phyloP scores from a whole-genome alignment of 2,113 vertebrate genomes.

The Beaufortia kweichowensis region DNA sequence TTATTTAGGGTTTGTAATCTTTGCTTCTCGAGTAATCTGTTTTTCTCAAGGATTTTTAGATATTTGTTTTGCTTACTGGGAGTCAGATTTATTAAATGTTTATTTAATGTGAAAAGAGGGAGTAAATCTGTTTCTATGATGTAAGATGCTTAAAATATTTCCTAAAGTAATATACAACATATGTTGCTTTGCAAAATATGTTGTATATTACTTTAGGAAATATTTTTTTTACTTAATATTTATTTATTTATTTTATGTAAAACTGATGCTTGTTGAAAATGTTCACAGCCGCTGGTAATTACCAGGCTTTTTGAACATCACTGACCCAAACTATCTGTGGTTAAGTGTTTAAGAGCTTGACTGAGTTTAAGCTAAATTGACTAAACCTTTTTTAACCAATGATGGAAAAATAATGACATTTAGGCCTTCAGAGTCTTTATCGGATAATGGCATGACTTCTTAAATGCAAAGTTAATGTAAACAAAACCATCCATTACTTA shows the following conservation, averaged over 20 bases:
- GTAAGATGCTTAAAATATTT: neutral
- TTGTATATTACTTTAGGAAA: no score
- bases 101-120: no score
- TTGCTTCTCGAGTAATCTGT: no score
- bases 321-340: neutral
- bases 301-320: neutral
- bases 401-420: conserved; percentile 8
- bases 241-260: neutral
- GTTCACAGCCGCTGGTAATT: neutral
- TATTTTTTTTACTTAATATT: neutral
- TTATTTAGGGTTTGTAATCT: no score
- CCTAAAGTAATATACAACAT: neutral
- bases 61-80: no score
- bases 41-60: no score
- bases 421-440: neutral
- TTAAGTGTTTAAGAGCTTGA: conserved; percentile 18
- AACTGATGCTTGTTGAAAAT: neutral
- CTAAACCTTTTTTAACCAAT: conserved; percentile 3
- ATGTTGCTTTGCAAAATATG: neutral
- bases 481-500: conserved; percentile 13
- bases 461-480: neutral
- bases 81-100: no score
- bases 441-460: conserved; percentile 19
- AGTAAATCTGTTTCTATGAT: neutral
- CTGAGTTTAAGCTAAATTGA: conserved; percentile 1